Evolutionary conservation across 2,113 vertebrate species (phyloP).

Genomic region (Danionella cerebrum): DNA sequence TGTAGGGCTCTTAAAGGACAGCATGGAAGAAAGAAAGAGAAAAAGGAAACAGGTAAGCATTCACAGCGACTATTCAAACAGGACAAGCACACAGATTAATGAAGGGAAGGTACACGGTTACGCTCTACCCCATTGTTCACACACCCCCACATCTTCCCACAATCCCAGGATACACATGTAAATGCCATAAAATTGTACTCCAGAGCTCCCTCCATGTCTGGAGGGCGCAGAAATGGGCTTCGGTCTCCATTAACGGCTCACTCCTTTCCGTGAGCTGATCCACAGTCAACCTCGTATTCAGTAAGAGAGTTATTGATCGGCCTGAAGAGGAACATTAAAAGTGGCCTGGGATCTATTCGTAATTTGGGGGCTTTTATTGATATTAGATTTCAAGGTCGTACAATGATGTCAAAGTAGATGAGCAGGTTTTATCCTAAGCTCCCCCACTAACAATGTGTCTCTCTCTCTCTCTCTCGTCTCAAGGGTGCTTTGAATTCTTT

Average conservation of each 20-base stretch:
- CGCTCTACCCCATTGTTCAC: constrained; percentile 1
- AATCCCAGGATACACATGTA: constrained; percentile 13
- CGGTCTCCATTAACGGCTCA: background rate
- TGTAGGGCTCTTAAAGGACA: constrained; percentile 99
- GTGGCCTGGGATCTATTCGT: constrained; percentile 18
- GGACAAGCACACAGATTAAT: constrained; percentile 83
- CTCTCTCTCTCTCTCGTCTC: background rate
- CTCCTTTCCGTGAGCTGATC: background rate
- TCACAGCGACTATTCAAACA: constrained; percentile 78
- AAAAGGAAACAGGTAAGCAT: constrained; percentile 91
- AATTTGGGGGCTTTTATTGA: constrained; percentile 36
- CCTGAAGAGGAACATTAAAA: constrained; percentile 32
- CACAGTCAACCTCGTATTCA: constrained; percentile 5
- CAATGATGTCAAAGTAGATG: constrained; percentile 5
- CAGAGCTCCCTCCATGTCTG: background rate
- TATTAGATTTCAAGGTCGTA: constrained; percentile 38
- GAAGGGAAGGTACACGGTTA: constrained; percentile 41
- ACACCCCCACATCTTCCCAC: background rate
- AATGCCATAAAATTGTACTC: constrained; percentile 4
- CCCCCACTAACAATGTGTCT: too few species aligned
- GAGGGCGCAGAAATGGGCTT: background rate
- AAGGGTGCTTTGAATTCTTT: background rate
- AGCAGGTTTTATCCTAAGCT: background rate
- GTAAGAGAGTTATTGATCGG: constrained; percentile 31
- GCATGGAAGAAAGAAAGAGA: constrained; percentile 96